Conservation (phyloP, 2,888 invertebrate genomes). For the Drosophila parthenogenetica region DNA sequence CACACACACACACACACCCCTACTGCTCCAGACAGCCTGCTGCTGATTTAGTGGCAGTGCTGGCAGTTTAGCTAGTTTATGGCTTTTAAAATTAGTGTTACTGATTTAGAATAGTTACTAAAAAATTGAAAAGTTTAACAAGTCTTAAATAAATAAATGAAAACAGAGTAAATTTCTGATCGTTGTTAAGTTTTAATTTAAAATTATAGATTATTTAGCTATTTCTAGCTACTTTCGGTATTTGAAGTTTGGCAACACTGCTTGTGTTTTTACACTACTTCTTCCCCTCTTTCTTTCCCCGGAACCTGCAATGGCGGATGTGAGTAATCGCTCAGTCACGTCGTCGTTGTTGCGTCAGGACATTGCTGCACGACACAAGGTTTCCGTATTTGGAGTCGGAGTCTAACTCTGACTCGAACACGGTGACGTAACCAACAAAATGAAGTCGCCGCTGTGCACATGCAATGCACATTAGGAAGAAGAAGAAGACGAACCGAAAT, state of each 20-base stretch:
- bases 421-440: constrained; percentile 68
- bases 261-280: not conserved
- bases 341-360: constrained; percentile 52
- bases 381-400: constrained; percentile 36
- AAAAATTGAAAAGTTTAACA: no score
- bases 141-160: no score
- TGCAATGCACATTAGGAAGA: constrained; percentile 48
- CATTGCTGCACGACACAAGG: constrained; percentile 54
- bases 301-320: constrained; percentile 76
- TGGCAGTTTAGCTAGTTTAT: not conserved
- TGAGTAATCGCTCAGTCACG: constrained; percentile 79
- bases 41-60: constrained; percentile 29
- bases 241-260: not conserved
- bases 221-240: not conserved
- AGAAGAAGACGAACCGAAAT: not conserved
- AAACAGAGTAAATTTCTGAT: no score
- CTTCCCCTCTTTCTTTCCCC: constrained; percentile 29
- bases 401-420: not conserved
- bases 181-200: no score
- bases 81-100: no score
- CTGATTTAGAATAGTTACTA: no score
- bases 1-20: constrained; percentile 24
- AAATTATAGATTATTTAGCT: not conserved
- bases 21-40: not conserved
- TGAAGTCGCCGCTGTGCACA: constrained; percentile 63